Evolutionary conservation across 2,888 invertebrate genomes (phyloP).

Genomic region (Chrysodeixis includens): DNA sequence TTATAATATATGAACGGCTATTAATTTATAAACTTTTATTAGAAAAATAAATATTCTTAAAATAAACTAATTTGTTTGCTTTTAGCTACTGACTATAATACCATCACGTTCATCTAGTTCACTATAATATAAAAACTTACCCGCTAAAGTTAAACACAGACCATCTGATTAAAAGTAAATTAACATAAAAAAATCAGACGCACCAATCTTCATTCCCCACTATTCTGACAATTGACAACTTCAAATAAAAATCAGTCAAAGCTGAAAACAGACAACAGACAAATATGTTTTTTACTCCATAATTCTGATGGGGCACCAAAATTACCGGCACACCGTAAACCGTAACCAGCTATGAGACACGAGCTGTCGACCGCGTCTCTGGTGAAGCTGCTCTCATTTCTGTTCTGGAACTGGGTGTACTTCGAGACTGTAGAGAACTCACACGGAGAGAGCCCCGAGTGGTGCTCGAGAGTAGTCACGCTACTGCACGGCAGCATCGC

Average conservation of each 20-base stretch:
- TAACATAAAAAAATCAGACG: neutral
- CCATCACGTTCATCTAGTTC: neutral
- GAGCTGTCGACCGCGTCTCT: constrained; percentile 69
- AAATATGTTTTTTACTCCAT: constrained; percentile 15
- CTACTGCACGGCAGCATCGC: constrained; percentile 78
- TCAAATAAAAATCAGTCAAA: neutral
- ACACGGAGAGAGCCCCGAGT: constrained; percentile 71
- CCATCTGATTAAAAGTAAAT: neutral
- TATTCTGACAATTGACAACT: neutral
- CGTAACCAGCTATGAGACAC: constrained; percentile 68
- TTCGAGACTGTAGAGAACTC: constrained; percentile 57
- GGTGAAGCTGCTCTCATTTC: constrained; percentile 74
- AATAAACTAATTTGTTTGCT: constrained; percentile 25
- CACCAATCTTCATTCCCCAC: neutral
- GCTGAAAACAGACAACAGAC: neutral
- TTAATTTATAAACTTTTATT: constrained; percentile 61
- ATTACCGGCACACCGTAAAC: constrained; percentile 8
- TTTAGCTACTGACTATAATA: neutral
- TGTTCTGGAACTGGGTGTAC: constrained; percentile 78
- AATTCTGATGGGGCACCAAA: constrained; percentile 5
- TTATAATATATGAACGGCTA: constrained; percentile 27
- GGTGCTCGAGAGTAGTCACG: constrained; percentile 77
- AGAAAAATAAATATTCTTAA: constrained; percentile 50
- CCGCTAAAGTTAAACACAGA: neutral
- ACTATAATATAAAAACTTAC: neutral